These are phyloP conservation scores for Bujurquina vittata DNA, from an alignment of 2,113 vertebrate genomes.

Conservation along the genomic window DNA sequence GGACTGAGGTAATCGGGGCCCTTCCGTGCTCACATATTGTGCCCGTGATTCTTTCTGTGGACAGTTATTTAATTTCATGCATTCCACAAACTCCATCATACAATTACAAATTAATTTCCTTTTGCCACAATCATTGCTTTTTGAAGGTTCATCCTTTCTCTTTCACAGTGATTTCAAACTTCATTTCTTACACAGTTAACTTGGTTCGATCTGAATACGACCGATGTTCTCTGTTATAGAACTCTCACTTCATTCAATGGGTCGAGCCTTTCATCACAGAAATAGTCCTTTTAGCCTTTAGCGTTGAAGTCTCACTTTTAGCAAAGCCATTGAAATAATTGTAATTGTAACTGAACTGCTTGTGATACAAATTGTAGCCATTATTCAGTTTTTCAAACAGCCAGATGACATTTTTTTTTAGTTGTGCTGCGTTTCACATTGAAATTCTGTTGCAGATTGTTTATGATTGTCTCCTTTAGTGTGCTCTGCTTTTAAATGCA, in stretches of 20 bases:
- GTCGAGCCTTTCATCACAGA: conserved; percentile 29
- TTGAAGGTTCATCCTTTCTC: conserved; percentile 88
- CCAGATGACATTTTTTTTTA: not conserved
- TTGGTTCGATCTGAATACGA: conserved; percentile 85
- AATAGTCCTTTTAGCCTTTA: conserved; percentile 1
- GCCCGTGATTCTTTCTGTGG: conserved; percentile 82
- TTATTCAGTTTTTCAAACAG: conserved; percentile 12
- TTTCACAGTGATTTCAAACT: conserved; percentile 86
- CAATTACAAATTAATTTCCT: conserved; percentile 76
- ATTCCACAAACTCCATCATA: conserved; percentile 87
- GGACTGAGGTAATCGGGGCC: conserved; percentile 38
- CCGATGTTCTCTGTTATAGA: conserved; percentile 85
- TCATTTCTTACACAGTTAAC: conserved; percentile 55
- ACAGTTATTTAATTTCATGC: conserved; percentile 88
- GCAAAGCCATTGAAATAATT: not conserved
- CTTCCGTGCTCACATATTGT: conserved; percentile 15
- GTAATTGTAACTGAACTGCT: conserved; percentile 6
- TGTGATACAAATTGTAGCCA: conserved; percentile 22
- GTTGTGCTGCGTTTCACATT: not conserved
- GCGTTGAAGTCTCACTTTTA: conserved; percentile 47
- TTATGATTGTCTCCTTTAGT: not conserved
- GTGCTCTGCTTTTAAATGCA: not conserved
- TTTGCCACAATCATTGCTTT: conserved; percentile 84
- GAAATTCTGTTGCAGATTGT: not conserved
- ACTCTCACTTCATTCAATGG: conserved; percentile 75